A percentile compares a stretch with the other conserved stretches of the same genome.
phyloP scores from a whole-genome alignment of 2,888 invertebrate genomes.

The Caenorhabditis parvicauda region DNA sequence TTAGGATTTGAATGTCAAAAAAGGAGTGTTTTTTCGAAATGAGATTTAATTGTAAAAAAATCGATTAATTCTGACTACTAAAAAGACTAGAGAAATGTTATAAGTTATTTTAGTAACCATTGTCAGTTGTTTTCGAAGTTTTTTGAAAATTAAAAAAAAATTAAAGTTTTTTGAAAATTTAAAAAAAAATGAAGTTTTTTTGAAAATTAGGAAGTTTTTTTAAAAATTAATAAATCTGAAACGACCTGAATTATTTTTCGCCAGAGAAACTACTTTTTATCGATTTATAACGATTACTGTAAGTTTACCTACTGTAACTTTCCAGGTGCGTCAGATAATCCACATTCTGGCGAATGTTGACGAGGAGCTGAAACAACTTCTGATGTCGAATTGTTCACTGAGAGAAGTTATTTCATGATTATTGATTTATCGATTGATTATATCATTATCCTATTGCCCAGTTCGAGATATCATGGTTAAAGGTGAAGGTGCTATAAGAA shows the following conservation, averaged over 20 bases:
- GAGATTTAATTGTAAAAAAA: too few species aligned
- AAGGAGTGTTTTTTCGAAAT: too few species aligned
- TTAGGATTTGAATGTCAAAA: too few species aligned
- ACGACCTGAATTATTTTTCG: too few species aligned
- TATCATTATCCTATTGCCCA: background rate
- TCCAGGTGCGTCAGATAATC: slow-evolving; percentile 42
- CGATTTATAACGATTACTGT: too few species aligned
- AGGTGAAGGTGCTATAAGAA: too few species aligned
- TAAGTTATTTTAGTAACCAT: background rate
- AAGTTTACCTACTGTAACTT: background rate
- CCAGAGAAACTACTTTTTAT: too few species aligned
- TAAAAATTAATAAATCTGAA: too few species aligned
- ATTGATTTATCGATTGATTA: background rate
- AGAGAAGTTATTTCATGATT: slow-evolving; percentile 48
- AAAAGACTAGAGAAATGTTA: background rate
- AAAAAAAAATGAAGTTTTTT: too few species aligned
- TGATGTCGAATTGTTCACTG: slow-evolving; percentile 57
- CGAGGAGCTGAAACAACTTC: slow-evolving; percentile 53
- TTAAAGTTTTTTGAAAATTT: too few species aligned
- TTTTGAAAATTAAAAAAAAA: background rate
- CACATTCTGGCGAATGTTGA: slow-evolving; percentile 51
- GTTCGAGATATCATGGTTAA: background rate
- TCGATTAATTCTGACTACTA: too few species aligned
- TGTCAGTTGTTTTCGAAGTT: background rate
- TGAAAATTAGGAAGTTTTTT: too few species aligned